Conservation (phyloP, 2,888 invertebrate genomes). For the Napeogenes sylphis region DNA sequence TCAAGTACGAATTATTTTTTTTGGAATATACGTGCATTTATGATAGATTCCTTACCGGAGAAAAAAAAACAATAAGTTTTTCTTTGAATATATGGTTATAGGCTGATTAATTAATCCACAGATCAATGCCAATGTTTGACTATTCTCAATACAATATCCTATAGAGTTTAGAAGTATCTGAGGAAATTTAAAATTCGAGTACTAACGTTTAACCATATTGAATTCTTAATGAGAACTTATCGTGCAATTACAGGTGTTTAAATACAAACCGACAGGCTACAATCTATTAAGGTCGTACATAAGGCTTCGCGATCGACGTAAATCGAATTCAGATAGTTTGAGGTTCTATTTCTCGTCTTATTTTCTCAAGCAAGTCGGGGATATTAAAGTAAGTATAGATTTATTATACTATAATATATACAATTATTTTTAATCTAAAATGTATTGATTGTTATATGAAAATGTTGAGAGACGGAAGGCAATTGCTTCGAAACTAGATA, state of each 20-base stretch:
- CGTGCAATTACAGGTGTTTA: slow-evolving; percentile 56
- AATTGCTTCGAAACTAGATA: too few relatives aligned
- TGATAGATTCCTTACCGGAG: not conserved
- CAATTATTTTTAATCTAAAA: too few relatives aligned
- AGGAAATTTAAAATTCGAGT: too few relatives aligned
- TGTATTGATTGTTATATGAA: too few relatives aligned
- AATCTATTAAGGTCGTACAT: slow-evolving; percentile 55
- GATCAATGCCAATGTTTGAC: too few relatives aligned
- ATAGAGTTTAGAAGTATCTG: too few relatives aligned
- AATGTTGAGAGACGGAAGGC: too few relatives aligned
- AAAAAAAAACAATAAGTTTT: not conserved
- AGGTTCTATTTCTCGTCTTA: slow-evolving; percentile 68
- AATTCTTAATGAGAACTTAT: too few relatives aligned
- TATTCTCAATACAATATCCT: too few relatives aligned
- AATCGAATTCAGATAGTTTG: slow-evolving; percentile 48
- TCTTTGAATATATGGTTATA: too few relatives aligned
- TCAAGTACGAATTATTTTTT: slow-evolving; percentile 78
- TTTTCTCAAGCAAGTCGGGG: slow-evolving; percentile 67
- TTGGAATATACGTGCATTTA: not conserved
- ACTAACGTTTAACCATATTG: too few relatives aligned
- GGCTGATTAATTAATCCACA: too few relatives aligned
- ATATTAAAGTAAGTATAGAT: slow-evolving; percentile 54
- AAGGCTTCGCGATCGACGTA: slow-evolving; percentile 40
- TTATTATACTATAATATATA: not conserved
- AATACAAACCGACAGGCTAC: slow-evolving; percentile 62